These are phyloP conservation scores for Acronicta leporina DNA, from an alignment of 2,888 invertebrate genomes.

Conservation along the genomic window DNA sequence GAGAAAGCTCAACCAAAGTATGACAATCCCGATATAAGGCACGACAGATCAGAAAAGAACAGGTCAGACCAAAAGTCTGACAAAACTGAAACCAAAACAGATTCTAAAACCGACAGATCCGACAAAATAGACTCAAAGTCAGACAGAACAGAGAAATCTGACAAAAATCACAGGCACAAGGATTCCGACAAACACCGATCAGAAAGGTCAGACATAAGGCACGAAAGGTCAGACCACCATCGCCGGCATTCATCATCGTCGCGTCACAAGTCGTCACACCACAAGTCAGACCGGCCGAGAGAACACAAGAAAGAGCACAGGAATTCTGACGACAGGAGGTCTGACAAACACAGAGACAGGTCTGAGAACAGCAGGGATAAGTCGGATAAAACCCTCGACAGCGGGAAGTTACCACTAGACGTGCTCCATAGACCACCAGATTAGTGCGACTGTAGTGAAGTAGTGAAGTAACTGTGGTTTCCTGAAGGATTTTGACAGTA, in stretches of 20 bases:
- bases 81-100: slow-evolving; percentile 20
- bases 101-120: slow-evolving; percentile 43
- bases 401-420: slow-evolving; percentile 70
- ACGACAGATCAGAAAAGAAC: slow-evolving; percentile 19
- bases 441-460: slow-evolving; percentile 58
- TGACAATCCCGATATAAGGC: slow-evolving; percentile 14
- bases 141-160: slow-evolving; percentile 59
- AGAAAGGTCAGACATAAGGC: slow-evolving; percentile 61
- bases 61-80: slow-evolving; percentile 47
- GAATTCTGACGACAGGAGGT: slow-evolving; percentile 68
- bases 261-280: slow-evolving; percentile 74
- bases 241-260: slow-evolving; percentile 79
- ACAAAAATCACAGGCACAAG: slow-evolving; percentile 72
- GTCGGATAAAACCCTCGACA: slow-evolving; percentile 60
- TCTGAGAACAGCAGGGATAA: slow-evolving; percentile 51
- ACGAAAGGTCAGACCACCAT: slow-evolving; percentile 67
- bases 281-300: slow-evolving; percentile 66
- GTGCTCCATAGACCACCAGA: slow-evolving; percentile 78
- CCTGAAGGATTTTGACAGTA: slow-evolving; percentile 57
- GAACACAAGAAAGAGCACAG: slow-evolving; percentile 76
- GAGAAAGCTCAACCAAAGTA: slow-evolving; percentile 1
- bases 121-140: slow-evolving; percentile 49
- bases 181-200: slow-evolving; percentile 60
- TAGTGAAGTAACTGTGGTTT: slow-evolving; percentile 48
- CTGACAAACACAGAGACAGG: slow-evolving; percentile 66